phyloP scores from a whole-genome alignment of 2,113 vertebrate species.

The Zosterops pallidus region DNA sequence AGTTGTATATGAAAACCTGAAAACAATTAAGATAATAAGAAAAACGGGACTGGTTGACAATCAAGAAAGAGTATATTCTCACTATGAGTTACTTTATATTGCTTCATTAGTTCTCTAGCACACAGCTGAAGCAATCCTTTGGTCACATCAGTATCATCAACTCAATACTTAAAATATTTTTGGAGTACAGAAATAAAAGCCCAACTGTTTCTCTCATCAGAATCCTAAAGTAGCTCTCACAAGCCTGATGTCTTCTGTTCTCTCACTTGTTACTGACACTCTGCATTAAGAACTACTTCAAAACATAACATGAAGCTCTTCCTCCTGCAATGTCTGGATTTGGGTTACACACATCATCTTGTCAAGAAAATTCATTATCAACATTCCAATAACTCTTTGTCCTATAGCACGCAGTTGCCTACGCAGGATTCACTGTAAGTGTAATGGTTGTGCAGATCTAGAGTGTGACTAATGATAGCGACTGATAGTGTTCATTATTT shows the following conservation, averaged over 20 bases:
- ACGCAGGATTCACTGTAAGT: neutral
- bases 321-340: neutral
- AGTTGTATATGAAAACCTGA: neutral
- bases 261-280: neutral
- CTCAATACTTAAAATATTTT: neutral
- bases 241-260: neutral
- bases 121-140: neutral
- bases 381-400: neutral
- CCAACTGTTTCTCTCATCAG: neutral
- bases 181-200: neutral
- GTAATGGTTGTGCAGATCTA: neutral
- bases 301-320: neutral
- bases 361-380: neutral
- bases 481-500: neutral
- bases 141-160: neutral
- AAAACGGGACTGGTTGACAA: neutral
- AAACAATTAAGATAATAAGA: neutral
- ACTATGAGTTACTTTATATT: neutral
- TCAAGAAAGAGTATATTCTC: neutral
- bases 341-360: neutral
- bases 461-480: neutral
- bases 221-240: neutral
- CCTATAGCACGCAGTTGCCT: neutral
- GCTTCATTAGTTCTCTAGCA: neutral
- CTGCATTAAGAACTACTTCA: neutral